Percentiles rank a stretch among this genome's conserved stretches.
These are phyloP conservation scores for Maniola hyperantus DNA, from an alignment of 2,888 invertebrate genomes.

Conservation along the genomic window DNA sequence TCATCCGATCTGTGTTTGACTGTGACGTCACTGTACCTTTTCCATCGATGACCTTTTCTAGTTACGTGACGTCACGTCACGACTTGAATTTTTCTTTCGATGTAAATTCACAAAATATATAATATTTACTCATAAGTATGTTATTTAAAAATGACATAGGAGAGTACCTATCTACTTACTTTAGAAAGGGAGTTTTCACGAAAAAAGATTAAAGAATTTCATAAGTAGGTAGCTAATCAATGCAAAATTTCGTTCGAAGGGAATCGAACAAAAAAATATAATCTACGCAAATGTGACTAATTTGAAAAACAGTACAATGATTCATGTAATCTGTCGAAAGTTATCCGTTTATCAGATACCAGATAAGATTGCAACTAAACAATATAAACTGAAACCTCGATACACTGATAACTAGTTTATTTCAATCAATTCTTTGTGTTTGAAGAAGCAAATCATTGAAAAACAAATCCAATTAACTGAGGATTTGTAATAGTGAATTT, in stretches of 20 bases:
- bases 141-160: no score
- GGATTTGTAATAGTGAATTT: background rate
- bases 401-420: constrained; percentile 7
- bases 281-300: constrained; percentile 20
- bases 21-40: no score
- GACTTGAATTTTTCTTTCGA: no score
- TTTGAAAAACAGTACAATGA: constrained; percentile 25
- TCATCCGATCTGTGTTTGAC: no score
- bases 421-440: constrained; percentile 1
- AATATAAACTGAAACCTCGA: constrained; percentile 30
- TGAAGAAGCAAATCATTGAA: background rate
- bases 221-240: no score
- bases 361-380: constrained; percentile 33
- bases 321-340: constrained; percentile 24
- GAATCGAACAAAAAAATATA: constrained; percentile 8
- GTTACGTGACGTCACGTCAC: no score
- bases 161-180: no score
- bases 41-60: no score
- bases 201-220: background rate
- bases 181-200: no score
- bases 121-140: no score
- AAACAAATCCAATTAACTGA: background rate
- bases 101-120: no score
- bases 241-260: background rate
- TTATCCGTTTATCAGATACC: constrained; percentile 26